Evolutionary conservation across 1,140 invertebrate species (phyloP).

Genomic region (Hylaeus anthracinus): DNA sequence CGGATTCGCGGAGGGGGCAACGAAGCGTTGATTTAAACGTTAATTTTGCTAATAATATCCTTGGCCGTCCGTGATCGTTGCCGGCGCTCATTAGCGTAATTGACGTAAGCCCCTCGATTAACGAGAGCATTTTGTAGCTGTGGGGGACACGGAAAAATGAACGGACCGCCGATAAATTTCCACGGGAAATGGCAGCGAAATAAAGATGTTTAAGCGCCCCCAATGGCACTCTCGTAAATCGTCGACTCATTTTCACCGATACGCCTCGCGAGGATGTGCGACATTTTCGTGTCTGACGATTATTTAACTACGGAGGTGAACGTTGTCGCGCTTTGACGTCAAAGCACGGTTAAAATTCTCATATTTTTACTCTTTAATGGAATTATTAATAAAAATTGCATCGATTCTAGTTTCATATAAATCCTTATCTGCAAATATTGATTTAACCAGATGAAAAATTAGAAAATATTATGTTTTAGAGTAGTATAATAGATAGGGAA

Average conservation of each 20-base stretch:
- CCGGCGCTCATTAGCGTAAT: constrained; percentile 58
- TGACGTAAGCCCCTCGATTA: constrained; percentile 62
- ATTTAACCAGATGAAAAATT: too few relatives aligned
- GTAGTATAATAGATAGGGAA: too few relatives aligned
- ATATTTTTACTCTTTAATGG: too few relatives aligned
- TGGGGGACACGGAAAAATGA: constrained; percentile 31
- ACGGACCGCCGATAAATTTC: constrained; percentile 46
- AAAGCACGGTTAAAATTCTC: too few relatives aligned
- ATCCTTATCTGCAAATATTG: too few relatives aligned
- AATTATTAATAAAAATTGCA: too few relatives aligned
- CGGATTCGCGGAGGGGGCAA: constrained; percentile 22
- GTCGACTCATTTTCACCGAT: constrained; percentile 36
- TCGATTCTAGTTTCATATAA: too few relatives aligned
- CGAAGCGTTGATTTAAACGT: constrained; percentile 12
- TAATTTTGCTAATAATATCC: constrained; percentile 42
- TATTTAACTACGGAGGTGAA: constrained; percentile 59
- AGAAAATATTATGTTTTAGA: too few relatives aligned
- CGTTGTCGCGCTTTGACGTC: too few relatives aligned
- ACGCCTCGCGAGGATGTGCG: background rate
- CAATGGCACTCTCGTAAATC: constrained; percentile 35
- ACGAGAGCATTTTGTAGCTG: constrained; percentile 50
- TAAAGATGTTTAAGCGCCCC: constrained; percentile 56
- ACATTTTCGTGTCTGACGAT: constrained; percentile 57
- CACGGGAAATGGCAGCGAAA: constrained; percentile 30
- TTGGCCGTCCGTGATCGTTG: constrained; percentile 35